These are phyloP conservation scores for Hylaeus volcanicus DNA, from an alignment of 1,140 invertebrate species.

Conservation along the genomic window DNA sequence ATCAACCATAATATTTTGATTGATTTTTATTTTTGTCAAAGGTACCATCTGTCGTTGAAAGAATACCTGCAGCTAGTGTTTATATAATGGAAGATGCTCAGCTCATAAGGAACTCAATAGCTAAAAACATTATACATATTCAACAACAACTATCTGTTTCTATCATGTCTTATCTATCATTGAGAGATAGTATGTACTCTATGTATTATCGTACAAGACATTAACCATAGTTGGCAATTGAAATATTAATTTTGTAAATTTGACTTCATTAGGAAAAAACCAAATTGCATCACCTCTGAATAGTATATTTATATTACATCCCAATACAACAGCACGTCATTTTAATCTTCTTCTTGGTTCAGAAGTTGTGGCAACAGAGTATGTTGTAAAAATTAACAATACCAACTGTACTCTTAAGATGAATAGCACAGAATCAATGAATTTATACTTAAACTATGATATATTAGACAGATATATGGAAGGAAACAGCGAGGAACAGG, in stretches of 20 bases:
- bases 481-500: background rate
- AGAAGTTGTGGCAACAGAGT: conserved; percentile 20
- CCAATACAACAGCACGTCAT: background rate
- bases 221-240: background rate
- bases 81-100: conserved; percentile 40
- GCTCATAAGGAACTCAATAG: rapidly evolving
- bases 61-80: conserved; percentile 17
- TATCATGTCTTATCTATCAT: conserved; percentile 23
- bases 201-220: background rate
- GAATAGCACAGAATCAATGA: background rate
- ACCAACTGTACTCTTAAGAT: background rate
- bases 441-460: background rate
- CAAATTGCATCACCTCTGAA: background rate
- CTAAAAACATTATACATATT: background rate
- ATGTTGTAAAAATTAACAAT: background rate
- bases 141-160: background rate
- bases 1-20: background rate
- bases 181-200: conserved; percentile 6
- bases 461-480: background rate
- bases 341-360: background rate
- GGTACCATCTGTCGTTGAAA: conserved; percentile 6
- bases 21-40: background rate
- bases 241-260: background rate
- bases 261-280: background rate
- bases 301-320: conserved; percentile 17